Base-by-base conservation (phyloP, 1,140 invertebrate genomes). In the Aphidius ervi region DNA sequence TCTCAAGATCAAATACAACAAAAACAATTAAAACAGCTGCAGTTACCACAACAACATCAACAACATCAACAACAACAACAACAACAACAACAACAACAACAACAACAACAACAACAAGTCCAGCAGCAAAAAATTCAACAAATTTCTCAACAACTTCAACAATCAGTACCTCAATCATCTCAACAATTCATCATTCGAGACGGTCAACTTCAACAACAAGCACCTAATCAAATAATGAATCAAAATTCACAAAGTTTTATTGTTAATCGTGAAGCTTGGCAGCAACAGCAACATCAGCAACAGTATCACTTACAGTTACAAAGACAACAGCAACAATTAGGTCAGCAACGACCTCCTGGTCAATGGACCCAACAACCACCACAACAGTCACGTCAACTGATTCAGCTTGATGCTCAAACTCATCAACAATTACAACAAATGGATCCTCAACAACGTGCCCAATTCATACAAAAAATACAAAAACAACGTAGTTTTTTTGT, bases 351-450 rank as follows among this genome's bases (percentile, higher is more conserved):
- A 60, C 73, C 78, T 4, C 69, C 70, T 7, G 74, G 72, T 10
- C 79, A 79, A 47, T 81, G 78, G 74, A 68, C 72, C 20, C 81
- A 81, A 55, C 82, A 82, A 56, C 75, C 74, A 5, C 73, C 72
- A 4, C 75, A 78, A 50, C 82, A 76, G 4, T 80, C 82, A 20
- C 74, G 84, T 55, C 88, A 91, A 65, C 79, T 87, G 43, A 92
- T 91, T 56, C 89, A 89, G 54, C 74, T 91, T 57, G 90, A 91
- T 70, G 87, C 88, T 6, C 88, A 90, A 63, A 90, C 89, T 5
- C 89, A 92, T 69, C 88, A 89, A n/a, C 88, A 92, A 63, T 73
- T 92, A 39, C 89, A 92, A 68, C 88, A 91, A 58, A 86, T 93
- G 84, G 88, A 90, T 68, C 88, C 88, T 0, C 84, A 88, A 58